These are phyloP conservation scores for Scopus umbretta DNA, from an alignment of 2,113 vertebrate species.

Conservation along the genomic window DNA sequence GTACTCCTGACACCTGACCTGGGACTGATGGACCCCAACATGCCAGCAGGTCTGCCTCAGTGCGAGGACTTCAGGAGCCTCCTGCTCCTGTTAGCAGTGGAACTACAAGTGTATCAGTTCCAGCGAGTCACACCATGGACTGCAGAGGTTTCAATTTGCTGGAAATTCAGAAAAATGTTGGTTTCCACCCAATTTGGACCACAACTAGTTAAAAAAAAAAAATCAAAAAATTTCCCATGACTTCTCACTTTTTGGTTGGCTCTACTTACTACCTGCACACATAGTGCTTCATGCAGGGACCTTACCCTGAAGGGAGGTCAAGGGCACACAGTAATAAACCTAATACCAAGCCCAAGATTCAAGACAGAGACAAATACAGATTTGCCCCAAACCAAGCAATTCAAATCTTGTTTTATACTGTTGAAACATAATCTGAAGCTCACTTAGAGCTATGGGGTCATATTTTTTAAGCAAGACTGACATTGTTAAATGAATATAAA, in stretches of 20 bases:
- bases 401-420: background rate
- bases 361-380: background rate
- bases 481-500: background rate
- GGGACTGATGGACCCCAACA: fast-evolving
- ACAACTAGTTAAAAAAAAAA: background rate
- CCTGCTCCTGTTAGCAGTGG: background rate
- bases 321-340: background rate
- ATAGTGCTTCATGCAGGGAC: background rate
- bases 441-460: background rate
- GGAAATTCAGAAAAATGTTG: background rate
- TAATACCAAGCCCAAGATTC: background rate
- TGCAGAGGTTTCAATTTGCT: background rate
- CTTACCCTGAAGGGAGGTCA: background rate
- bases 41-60: background rate
- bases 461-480: background rate
- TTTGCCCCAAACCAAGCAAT: background rate
- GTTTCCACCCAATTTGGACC: background rate
- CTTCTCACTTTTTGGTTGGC: background rate
- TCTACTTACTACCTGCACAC: background rate
- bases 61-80: fast-evolving
- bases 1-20: background rate
- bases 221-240: background rate
- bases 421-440: background rate
- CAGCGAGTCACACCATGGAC: background rate
- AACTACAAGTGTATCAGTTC: background rate